Evolutionary conservation across 2,113 vertebrate genomes (phyloP).

Genomic region (Podarcis raffonei): DNA sequence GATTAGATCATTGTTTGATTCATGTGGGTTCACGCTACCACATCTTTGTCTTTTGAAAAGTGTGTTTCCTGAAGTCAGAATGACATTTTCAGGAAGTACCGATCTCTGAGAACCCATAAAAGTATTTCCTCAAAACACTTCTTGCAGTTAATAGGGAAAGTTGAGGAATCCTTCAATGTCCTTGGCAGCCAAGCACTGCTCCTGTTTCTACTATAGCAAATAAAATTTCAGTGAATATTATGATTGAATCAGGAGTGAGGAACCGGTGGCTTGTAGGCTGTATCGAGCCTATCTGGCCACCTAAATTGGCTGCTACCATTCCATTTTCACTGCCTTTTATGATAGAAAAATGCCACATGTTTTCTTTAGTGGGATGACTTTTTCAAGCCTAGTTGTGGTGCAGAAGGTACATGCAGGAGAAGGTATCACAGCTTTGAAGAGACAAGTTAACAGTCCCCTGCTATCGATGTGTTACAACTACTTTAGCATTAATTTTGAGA

Average conservation of each 20-base stretch:
- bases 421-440: too few species aligned
- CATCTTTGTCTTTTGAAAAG: not conserved
- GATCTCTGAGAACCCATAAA: not conserved
- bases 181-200: not conserved
- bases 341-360: too few species aligned
- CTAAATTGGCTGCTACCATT: too few species aligned
- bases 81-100: not conserved
- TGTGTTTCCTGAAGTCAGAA: not conserved
- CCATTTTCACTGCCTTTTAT: too few species aligned
- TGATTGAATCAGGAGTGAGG: not conserved
- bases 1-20: conserved; percentile 2
- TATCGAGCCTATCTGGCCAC: too few species aligned
- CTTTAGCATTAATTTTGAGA: too few species aligned
- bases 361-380: too few species aligned
- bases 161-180: not conserved
- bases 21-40: not conserved
- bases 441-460: too few species aligned
- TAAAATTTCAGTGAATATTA: not conserved
- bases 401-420: too few species aligned
- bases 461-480: too few species aligned
- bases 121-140: not conserved
- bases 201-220: not conserved
- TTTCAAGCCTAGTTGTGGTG: too few species aligned
- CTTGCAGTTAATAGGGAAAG: not conserved
- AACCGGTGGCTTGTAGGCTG: too few species aligned